phyloP scores from a whole-genome alignment of 2,797 vertebrate genomes.

The Pseudochaenichthys georgianus region DNA sequence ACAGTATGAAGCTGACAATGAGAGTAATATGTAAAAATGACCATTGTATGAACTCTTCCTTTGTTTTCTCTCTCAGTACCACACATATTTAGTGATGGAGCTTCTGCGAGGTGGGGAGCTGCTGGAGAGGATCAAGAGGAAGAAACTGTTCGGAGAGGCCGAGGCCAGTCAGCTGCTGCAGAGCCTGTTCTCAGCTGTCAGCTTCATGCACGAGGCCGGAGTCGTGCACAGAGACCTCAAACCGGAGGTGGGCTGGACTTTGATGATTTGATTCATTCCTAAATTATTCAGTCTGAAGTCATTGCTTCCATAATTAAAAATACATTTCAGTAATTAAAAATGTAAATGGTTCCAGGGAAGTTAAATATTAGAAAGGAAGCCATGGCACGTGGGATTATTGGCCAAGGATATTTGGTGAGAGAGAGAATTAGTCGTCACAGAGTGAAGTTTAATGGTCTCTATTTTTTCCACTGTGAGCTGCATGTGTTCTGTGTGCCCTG shows the following conservation, averaged over 20 bases:
- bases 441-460: slow-evolving; percentile 23
- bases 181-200: slow-evolving; percentile 91
- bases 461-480: slow-evolving; percentile 17
- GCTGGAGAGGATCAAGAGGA: slow-evolving; percentile 91
- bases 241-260: slow-evolving; percentile 86
- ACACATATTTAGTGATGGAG: slow-evolving; percentile 94
- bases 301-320: slow-evolving; percentile 16
- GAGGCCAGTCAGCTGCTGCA: slow-evolving; percentile 93
- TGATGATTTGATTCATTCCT: background rate
- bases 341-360: background rate
- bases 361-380: background rate
- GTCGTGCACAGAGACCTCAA: slow-evolving; percentile 95
- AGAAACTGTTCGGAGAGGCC: slow-evolving; percentile 92
- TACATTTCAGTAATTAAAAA: slow-evolving; percentile 9
- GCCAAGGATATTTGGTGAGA: background rate
- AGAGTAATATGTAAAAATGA: too few relatives aligned
- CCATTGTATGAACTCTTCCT: background rate
- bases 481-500: background rate
- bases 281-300: background rate
- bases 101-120: slow-evolving; percentile 91
- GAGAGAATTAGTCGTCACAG: slow-evolving; percentile 10
- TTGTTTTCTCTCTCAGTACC: slow-evolving; percentile 82
- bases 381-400: background rate
- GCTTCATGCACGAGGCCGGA: slow-evolving; percentile 94
- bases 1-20: too few relatives aligned